These are phyloP conservation scores for Brachionichthys hirsutus DNA, from an alignment of 2,113 vertebrate species.

Conservation along the genomic window DNA sequence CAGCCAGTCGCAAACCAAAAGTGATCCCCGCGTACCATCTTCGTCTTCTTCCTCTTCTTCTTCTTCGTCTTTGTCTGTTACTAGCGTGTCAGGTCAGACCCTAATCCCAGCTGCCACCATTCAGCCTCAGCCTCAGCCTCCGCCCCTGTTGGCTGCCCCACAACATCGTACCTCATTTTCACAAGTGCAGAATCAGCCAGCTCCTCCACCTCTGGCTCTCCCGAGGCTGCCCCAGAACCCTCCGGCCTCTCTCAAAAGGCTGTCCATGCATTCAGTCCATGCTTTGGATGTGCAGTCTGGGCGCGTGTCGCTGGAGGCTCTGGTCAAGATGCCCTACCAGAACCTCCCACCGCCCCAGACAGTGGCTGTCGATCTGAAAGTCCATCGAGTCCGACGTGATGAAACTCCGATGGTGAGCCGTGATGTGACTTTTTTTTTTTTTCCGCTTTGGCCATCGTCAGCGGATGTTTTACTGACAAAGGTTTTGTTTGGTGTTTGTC, in stretches of 20 bases:
- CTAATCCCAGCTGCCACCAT: constrained; percentile 80
- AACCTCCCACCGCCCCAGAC: constrained; percentile 90
- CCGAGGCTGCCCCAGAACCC: constrained; percentile 80
- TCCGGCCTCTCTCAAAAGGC: constrained; percentile 80
- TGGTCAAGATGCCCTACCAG: constrained; percentile 90
- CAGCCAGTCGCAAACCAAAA: constrained; percentile 77
- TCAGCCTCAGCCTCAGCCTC: constrained; percentile 79
- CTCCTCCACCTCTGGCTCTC: constrained; percentile 67
- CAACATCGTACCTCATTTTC: constrained; percentile 78
- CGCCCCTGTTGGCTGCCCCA: constrained; percentile 75
- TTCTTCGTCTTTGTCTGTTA: constrained; percentile 69
- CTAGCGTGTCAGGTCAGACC: constrained; percentile 75
- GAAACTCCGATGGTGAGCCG: constrained; percentile 83
- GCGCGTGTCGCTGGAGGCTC: constrained; percentile 84
- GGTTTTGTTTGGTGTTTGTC: constrained; percentile 14
- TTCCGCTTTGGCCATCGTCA: not conserved
- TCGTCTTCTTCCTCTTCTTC: constrained; percentile 61
- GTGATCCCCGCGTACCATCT: constrained; percentile 69
- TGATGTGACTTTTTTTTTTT: not conserved
- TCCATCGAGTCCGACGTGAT: constrained; percentile 79
- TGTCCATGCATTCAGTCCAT: constrained; percentile 85
- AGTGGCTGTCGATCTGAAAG: constrained; percentile 90
- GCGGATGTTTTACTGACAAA: constrained; percentile 3
- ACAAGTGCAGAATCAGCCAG: constrained; percentile 52
- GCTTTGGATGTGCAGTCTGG: constrained; percentile 85